Evolutionary conservation across 2,797 vertebrate species (phyloP).

Genomic region (Dromococcyx pavoninus): DNA sequence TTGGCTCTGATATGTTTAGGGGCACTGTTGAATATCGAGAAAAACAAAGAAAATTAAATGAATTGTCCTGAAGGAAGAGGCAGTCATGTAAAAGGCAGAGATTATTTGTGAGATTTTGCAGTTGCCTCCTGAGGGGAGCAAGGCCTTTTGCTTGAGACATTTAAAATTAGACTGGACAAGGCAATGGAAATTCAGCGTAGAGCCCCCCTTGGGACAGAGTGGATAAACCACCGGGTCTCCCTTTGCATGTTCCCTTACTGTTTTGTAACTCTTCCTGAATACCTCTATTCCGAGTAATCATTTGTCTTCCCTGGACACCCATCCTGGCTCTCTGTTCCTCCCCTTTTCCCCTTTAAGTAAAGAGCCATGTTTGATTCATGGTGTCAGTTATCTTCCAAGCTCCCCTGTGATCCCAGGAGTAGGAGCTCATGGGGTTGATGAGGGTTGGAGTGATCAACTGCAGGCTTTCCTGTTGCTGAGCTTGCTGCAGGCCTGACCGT

Average conservation of each 20-base stretch:
- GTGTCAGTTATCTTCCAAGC: conserved; percentile 67
- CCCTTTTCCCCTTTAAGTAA: conserved; percentile 38
- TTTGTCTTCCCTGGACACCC: conserved; percentile 23
- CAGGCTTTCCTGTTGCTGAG: conserved; percentile 78
- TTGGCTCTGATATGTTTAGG: neutral
- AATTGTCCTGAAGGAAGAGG: conserved; percentile 30
- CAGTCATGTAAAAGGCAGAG: conserved; percentile 26
- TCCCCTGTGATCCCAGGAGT: conserved; percentile 60
- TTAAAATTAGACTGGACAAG: conserved; percentile 55
- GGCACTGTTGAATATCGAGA: conserved; percentile 31
- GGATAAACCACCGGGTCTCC: conserved; percentile 34
- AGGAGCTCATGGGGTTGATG: conserved; percentile 31
- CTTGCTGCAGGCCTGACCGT: conserved; percentile 74
- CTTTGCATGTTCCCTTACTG: conserved; percentile 20
- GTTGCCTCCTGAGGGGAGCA: neutral
- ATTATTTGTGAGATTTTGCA: conserved; percentile 54
- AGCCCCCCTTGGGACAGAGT: neutral
- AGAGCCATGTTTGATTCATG: conserved; percentile 55
- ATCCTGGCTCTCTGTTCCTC: neutral
- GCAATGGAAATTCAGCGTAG: conserved; percentile 42
- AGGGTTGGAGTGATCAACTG: conserved; percentile 72
- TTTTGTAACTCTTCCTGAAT: conserved; percentile 56
- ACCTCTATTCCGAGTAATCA: conserved; percentile 22
- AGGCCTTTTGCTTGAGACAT: conserved; percentile 46
- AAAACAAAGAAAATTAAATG: conserved; percentile 26